Evolutionary conservation across 2,113 vertebrate species (phyloP).

Genomic region (Symphodus melops): DNA sequence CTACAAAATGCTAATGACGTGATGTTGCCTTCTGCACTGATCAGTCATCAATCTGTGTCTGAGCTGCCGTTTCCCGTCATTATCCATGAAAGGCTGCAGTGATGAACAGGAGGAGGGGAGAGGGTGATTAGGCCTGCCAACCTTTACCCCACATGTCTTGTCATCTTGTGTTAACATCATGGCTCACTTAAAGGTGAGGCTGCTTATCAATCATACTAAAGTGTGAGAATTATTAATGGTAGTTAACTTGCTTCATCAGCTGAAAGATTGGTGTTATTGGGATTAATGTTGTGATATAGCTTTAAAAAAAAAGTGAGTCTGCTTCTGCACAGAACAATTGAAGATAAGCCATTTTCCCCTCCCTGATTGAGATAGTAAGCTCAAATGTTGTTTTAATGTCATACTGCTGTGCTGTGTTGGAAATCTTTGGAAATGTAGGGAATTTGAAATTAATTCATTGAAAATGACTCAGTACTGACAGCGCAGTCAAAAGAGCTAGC

Average conservation of each 20-base stretch:
- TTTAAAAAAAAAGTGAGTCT: not conserved
- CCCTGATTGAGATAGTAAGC: no score
- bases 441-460: no score
- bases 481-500: not conserved
- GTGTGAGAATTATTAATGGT: constrained; percentile 12
- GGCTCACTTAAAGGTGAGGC: constrained; percentile 18
- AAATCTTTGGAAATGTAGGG: not conserved
- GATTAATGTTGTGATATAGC: not conserved
- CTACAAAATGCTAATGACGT: constrained; percentile 61
- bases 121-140: constrained; percentile 24
- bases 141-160: constrained; percentile 16
- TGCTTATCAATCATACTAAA: constrained; percentile 38
- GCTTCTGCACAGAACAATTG: not conserved
- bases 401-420: not conserved
- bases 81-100: constrained; percentile 35
- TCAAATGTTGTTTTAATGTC: not conserved
- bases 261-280: constrained; percentile 16
- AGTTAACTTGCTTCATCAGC: not conserved
- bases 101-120: constrained; percentile 23
- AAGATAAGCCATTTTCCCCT: no score
- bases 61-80: constrained; percentile 42
- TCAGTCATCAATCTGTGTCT: constrained; percentile 63
- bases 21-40: constrained; percentile 55
- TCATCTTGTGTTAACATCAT: constrained; percentile 32
- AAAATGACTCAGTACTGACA: no score